Evolutionary conservation across 2,797 vertebrate species (phyloP).

Genomic region (Scyliorhinus canicula): DNA sequence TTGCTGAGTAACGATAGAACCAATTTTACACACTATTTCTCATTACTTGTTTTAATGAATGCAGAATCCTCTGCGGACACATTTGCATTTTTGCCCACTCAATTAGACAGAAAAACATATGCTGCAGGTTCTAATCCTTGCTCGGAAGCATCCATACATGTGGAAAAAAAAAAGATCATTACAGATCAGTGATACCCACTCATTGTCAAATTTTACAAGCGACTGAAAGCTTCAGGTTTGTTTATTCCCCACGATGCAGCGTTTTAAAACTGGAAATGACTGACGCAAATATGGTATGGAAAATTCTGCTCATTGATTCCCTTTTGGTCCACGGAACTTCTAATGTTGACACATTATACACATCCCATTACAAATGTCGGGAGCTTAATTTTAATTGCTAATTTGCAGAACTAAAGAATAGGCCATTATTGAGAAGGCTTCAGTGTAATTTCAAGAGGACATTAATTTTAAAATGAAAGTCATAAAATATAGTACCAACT

Average conservation of each 20-base stretch:
- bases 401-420: not conserved
- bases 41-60: conserved; percentile 19
- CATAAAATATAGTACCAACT: not conserved
- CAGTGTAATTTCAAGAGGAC: not conserved
- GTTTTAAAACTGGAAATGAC: not conserved
- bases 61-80: too few relatives aligned
- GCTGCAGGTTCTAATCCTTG: not conserved
- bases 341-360: not conserved
- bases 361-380: not conserved
- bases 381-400: not conserved
- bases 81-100: conserved; percentile 19
- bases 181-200: not conserved
- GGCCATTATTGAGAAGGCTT: not conserved
- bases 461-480: not conserved
- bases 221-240: not conserved
- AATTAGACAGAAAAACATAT: conserved; percentile 21
- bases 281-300: not conserved
- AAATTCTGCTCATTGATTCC: not conserved
- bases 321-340: not conserved
- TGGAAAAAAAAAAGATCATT: not conserved
- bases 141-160: not conserved
- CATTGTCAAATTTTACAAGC: not conserved
- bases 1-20: not conserved
- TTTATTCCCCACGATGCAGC: not conserved
- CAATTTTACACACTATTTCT: not conserved